Evolutionary conservation across 2,888 invertebrate genomes (phyloP).

Genomic region (Ditylenchus weischeri): DNA sequence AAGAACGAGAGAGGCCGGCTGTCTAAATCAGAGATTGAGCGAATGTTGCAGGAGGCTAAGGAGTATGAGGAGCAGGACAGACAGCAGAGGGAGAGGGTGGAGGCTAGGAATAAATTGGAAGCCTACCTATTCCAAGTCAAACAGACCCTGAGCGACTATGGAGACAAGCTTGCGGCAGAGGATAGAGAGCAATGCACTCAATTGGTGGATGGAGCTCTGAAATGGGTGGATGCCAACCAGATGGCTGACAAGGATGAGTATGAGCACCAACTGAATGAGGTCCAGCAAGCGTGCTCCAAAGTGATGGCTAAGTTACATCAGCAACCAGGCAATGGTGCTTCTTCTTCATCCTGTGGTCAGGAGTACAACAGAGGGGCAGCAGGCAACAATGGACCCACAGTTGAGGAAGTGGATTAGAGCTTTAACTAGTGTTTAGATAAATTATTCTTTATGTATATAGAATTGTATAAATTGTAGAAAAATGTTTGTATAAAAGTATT

Average conservation of each 20-base stretch:
- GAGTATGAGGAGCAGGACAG: constrained; percentile 74
- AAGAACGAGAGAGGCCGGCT: constrained; percentile 71
- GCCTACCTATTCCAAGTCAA: constrained; percentile 69
- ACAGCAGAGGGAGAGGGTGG: constrained; percentile 64
- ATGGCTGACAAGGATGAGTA: constrained; percentile 90
- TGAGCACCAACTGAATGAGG: constrained; percentile 47
- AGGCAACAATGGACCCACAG: constrained; percentile 42
- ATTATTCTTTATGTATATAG: no score
- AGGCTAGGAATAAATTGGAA: constrained; percentile 80
- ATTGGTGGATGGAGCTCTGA: no score
- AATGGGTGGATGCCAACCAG: constrained; percentile 54
- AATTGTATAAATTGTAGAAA: no score
- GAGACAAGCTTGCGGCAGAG: constrained; percentile 79
- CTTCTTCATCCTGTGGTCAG: constrained; percentile 33
- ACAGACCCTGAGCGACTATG: constrained; percentile 60
- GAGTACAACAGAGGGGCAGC: constrained; percentile 22
- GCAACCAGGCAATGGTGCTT: constrained; percentile 14
- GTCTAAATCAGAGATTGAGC: constrained; percentile 78
- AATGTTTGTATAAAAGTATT: no score
- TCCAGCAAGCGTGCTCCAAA: constrained; percentile 39
- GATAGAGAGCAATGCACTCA: constrained; percentile 68
- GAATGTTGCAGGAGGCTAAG: constrained; percentile 68
- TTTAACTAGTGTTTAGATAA: no score
- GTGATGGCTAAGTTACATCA: constrained; percentile 49
- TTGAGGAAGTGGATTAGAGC: constrained; percentile 53